These are phyloP conservation scores for Channa argus DNA, from an alignment of 2,113 vertebrate species.

Conservation along the genomic window DNA sequence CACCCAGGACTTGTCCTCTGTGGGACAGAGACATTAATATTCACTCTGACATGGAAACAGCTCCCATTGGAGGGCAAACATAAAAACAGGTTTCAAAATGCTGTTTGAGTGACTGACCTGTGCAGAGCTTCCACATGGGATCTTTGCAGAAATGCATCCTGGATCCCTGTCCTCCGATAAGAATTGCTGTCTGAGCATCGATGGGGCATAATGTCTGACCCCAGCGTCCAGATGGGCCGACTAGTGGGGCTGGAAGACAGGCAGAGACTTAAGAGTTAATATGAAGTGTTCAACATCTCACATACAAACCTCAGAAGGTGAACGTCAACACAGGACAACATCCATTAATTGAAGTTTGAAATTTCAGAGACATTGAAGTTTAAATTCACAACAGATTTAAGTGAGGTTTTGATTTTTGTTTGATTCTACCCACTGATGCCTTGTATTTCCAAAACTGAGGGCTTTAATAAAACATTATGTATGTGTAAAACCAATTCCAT, in stretches of 20 bases:
- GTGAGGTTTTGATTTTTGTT: too few relatives aligned
- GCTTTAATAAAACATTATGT: too few relatives aligned
- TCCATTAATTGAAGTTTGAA: not conserved
- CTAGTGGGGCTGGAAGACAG: conserved; percentile 48
- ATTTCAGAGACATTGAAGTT: not conserved
- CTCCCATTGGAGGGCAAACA: too few relatives aligned
- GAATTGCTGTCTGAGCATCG: conserved; percentile 82
- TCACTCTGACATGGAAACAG: not conserved
- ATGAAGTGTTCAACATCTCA: not conserved
- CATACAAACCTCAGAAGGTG: not conserved
- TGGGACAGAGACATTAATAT: conserved; percentile 16
- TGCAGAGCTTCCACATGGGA: conserved; percentile 85
- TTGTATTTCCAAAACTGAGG: too few relatives aligned
- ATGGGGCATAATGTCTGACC: conserved; percentile 82
- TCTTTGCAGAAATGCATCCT: conserved; percentile 85
- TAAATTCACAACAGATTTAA: too few relatives aligned
- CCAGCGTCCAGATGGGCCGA: conserved; percentile 81
- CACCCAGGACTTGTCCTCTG: conserved; percentile 84
- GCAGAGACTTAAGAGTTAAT: not conserved
- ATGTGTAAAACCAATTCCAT: too few relatives aligned
- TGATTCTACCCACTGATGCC: too few relatives aligned
- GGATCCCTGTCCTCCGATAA: conserved; percentile 83
- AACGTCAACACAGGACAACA: too few relatives aligned
- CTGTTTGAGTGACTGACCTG: conserved; percentile 64
- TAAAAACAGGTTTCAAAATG: not conserved